Conservation (phyloP, 2,113 vertebrate genomes). For the Zapornia atra region DNA sequence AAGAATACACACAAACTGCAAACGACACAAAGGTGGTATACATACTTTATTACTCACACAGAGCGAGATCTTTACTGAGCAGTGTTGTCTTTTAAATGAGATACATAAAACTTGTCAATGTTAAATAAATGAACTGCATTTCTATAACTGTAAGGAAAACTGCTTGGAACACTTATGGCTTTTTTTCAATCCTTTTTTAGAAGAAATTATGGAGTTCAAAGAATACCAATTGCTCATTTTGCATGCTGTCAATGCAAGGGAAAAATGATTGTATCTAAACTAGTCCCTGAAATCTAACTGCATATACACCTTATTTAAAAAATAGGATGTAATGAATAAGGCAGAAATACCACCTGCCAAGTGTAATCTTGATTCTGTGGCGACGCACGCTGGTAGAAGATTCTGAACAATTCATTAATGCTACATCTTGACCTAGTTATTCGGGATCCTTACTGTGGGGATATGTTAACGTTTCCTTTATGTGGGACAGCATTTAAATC, state of each 20-base stretch:
- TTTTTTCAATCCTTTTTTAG: neutral
- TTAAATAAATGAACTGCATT: neutral
- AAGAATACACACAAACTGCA: neutral
- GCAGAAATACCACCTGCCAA: neutral
- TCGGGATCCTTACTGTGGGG: neutral
- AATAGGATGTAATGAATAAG: neutral
- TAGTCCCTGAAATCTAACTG: neutral
- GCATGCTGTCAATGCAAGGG: neutral
- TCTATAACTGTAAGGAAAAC: neutral
- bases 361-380: fast-evolving
- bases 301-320: neutral
- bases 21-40: neutral
- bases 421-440: neutral
- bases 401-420: neutral
- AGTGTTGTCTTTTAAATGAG: neutral
- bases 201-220: neutral
- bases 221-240: neutral
- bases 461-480: neutral
- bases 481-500: neutral
- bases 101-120: neutral
- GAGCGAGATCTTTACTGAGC: neutral
- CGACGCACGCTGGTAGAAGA: fast-evolving
- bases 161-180: neutral
- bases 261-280: neutral
- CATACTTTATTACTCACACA: neutral